phyloP scores from a whole-genome alignment of 2,797 vertebrate species.

The Crocodylus rhombifer region DNA sequence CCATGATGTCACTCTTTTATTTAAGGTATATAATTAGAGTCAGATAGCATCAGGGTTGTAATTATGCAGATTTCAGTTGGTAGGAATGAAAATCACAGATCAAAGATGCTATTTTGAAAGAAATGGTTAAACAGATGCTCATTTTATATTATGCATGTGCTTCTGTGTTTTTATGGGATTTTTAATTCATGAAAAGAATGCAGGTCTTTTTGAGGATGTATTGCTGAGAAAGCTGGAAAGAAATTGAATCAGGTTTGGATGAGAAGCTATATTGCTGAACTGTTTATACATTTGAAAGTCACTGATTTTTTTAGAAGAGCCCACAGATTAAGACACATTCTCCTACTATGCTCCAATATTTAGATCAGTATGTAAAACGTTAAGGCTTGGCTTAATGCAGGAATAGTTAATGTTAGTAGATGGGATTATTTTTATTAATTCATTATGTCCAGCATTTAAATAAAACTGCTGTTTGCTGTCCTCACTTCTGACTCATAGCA shows the following conservation, averaged over 20 bases:
- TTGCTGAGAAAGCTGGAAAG: background rate
- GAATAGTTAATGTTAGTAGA: rapidly evolving
- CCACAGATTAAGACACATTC: rapidly evolving
- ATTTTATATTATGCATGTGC: background rate
- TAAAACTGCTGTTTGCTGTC: background rate
- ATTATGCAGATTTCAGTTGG: conserved; percentile 77
- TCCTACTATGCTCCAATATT: rapidly evolving
- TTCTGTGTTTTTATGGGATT: background rate
- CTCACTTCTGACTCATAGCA: background rate
- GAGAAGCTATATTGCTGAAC: rapidly evolving
- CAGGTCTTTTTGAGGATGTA: rapidly evolving
- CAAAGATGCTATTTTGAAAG: conserved; percentile 64
- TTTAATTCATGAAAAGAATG: background rate
- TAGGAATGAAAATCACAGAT: conserved; percentile 70
- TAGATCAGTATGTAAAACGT: rapidly evolving
- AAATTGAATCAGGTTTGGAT: rapidly evolving
- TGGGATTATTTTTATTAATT: background rate
- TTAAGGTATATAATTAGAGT: conserved; percentile 72
- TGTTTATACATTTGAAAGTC: background rate
- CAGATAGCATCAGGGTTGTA: conserved; percentile 71
- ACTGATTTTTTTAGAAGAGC: background rate
- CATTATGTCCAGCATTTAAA: rapidly evolving
- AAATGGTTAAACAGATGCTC: conserved; percentile 18
- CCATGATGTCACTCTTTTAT: conserved; percentile 45
- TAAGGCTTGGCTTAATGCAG: background rate